A percentile compares a stretch with the other conserved stretches of the same genome.
Conservation (phyloP, 2,113 vertebrate genomes). For the Rhegmatorhina hoffmannsi region DNA sequence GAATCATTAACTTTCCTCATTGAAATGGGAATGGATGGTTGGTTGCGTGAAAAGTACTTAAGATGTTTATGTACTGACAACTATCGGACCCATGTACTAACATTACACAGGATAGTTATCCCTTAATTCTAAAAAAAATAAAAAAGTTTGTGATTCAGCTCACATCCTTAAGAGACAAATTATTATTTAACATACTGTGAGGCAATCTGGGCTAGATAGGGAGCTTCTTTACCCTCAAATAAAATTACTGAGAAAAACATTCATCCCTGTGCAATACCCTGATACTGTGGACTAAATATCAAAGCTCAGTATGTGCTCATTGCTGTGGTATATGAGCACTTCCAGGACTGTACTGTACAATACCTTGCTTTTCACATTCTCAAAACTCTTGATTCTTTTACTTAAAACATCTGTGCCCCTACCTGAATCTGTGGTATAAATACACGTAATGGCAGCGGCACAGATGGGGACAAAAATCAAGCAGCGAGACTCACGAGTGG, state of each 20-base stretch:
- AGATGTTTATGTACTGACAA: slow-evolving; percentile 27
- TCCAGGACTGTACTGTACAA: neutral
- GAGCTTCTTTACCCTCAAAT: neutral
- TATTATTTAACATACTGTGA: neutral
- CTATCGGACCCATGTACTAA: neutral
- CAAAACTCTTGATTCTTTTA: neutral
- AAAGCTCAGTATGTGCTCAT: neutral
- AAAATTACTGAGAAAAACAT: neutral
- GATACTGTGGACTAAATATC: neutral
- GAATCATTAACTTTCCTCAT: slow-evolving; percentile 43
- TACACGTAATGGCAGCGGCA: neutral
- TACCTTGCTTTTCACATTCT: neutral
- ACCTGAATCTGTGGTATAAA: neutral
- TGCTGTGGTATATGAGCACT: neutral
- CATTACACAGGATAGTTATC: neutral
- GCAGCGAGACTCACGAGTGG: neutral
- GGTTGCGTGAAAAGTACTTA: slow-evolving; percentile 10
- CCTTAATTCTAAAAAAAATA: slow-evolving; percentile 8
- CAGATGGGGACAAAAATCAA: neutral
- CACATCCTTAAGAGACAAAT: neutral
- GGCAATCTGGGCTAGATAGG: neutral
- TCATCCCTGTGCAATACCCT: neutral
- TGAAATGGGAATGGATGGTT: neutral
- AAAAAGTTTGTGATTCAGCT: neutral
- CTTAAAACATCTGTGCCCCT: neutral